phyloP scores from a whole-genome alignment of 2,113 vertebrate species.

The Laticauda colubrina region DNA sequence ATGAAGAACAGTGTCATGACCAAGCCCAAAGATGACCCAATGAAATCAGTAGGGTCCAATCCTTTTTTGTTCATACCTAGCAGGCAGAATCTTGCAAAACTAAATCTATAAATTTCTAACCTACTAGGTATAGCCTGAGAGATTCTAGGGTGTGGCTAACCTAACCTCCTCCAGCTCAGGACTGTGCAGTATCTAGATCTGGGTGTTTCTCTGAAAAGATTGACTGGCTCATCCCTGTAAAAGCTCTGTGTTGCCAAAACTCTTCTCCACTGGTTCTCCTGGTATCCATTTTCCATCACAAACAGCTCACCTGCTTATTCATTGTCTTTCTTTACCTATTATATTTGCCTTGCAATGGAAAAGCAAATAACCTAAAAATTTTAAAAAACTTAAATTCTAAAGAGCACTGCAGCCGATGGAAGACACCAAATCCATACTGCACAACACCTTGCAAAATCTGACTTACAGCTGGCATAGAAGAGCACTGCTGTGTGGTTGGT shows the following conservation, averaged over 20 bases:
- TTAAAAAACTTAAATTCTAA: not conserved
- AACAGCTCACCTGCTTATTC: not conserved
- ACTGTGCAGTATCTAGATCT: not conserved
- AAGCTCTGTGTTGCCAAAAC: not conserved
- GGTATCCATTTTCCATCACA: not conserved
- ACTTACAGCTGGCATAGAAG: slow-evolving; percentile 91
- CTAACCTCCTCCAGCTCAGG: not conserved
- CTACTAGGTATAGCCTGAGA: not conserved
- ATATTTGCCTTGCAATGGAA: not conserved
- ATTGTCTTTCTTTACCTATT: not conserved
- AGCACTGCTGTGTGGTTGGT: slow-evolving; percentile 74
- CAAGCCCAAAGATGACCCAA: not conserved
- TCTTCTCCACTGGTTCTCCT: not conserved
- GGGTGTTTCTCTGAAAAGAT: not conserved
- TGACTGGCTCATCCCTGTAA: not conserved
- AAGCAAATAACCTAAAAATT: not conserved
- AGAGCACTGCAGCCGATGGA: not conserved
- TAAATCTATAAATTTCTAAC: not conserved
- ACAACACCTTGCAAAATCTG: not conserved
- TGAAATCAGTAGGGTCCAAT: not conserved
- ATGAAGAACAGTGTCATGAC: not conserved
- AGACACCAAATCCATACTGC: not conserved
- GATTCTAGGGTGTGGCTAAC: not conserved
- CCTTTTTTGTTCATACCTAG: not conserved
- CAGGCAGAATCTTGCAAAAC: not conserved